phyloP scores from a whole-genome alignment of 2,888 invertebrate genomes.

The Aphodius granarius region DNA sequence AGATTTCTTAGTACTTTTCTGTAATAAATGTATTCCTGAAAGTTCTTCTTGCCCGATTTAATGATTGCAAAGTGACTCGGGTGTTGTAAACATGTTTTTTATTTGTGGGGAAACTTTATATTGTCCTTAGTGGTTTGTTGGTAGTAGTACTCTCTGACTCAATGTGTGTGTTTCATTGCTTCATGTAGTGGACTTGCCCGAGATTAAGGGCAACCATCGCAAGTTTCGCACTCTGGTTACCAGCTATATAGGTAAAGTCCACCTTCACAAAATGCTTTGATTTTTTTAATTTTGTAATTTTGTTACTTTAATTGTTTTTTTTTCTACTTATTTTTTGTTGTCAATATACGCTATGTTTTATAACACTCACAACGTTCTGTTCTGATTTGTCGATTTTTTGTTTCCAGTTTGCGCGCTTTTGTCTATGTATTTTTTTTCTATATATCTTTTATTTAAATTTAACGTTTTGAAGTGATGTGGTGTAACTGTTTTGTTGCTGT shows the following conservation, averaged over 20 bases:
- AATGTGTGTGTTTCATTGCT: slow-evolving; percentile 55
- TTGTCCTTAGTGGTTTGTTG: slow-evolving; percentile 23
- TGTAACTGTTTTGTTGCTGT: neutral
- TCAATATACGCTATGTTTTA: neutral
- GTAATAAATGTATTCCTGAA: neutral
- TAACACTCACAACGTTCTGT: neutral
- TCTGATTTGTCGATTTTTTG: neutral
- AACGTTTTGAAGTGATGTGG: neutral
- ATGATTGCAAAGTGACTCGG: slow-evolving; percentile 1
- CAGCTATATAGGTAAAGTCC: slow-evolving; percentile 94
- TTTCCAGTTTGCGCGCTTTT: neutral
- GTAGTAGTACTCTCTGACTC: slow-evolving; percentile 35
- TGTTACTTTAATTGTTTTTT: slow-evolving; percentile 28
- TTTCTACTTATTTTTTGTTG: slow-evolving; percentile 27
- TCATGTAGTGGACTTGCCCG: slow-evolving; percentile 92
- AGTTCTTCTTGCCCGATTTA: neutral
- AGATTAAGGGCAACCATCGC: slow-evolving; percentile 97
- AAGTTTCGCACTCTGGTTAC: slow-evolving; percentile 99
- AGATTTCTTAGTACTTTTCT: neutral
- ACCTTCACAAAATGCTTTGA: slow-evolving; percentile 26
- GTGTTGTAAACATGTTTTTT: slow-evolving; percentile 5
- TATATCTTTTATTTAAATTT: neutral
- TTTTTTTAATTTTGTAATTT: slow-evolving; percentile 30
- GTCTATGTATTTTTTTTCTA: neutral
- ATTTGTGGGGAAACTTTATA: slow-evolving; percentile 21